Evolutionary conservation across 2,888 invertebrate genomes (phyloP).

Genomic region (Lepidochrysops patricia): DNA sequence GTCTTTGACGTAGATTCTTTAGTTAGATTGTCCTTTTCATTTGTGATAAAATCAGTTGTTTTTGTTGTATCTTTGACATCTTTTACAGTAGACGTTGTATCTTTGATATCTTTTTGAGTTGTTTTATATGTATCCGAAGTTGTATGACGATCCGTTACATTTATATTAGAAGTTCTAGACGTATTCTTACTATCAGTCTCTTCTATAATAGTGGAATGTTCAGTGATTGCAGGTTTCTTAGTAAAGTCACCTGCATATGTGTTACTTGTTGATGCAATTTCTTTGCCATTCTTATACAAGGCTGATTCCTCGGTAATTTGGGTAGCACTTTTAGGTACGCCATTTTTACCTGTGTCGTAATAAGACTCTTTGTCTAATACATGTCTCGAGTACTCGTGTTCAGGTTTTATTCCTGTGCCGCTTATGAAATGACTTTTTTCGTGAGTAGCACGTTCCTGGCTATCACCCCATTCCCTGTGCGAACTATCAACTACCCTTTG

Average conservation of each 20-base stretch:
- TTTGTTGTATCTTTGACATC: conserved; percentile 45
- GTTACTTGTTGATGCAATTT: conserved; percentile 58
- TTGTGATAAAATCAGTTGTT: conserved; percentile 54
- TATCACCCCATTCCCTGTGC: conserved; percentile 75
- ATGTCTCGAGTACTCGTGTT: conserved; percentile 73
- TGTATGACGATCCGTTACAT: neutral
- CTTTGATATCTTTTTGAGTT: conserved; percentile 31
- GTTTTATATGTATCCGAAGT: conserved; percentile 35
- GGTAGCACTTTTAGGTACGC: conserved; percentile 60
- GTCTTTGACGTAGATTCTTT: conserved; percentile 51
- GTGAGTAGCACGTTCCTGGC: conserved; percentile 60
- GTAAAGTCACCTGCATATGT: conserved; percentile 63
- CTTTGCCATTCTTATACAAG: conserved; percentile 59
- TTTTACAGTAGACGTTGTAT: conserved; percentile 36
- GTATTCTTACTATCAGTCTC: conserved; percentile 32
- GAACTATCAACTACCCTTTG: conserved; percentile 74
- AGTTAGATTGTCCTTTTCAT: conserved; percentile 62
- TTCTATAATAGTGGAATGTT: conserved; percentile 41
- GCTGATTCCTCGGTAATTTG: conserved; percentile 57
- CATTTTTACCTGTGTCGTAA: conserved; percentile 74
- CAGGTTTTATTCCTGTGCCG: conserved; percentile 72
- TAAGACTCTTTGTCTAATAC: conserved; percentile 70
- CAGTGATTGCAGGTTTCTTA: conserved; percentile 57
- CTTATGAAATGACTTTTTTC: conserved; percentile 71
- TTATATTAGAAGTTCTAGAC: neutral